phyloP scores from a whole-genome alignment of 2,888 invertebrate species.

The Scelioninae gen. 2 region DNA sequence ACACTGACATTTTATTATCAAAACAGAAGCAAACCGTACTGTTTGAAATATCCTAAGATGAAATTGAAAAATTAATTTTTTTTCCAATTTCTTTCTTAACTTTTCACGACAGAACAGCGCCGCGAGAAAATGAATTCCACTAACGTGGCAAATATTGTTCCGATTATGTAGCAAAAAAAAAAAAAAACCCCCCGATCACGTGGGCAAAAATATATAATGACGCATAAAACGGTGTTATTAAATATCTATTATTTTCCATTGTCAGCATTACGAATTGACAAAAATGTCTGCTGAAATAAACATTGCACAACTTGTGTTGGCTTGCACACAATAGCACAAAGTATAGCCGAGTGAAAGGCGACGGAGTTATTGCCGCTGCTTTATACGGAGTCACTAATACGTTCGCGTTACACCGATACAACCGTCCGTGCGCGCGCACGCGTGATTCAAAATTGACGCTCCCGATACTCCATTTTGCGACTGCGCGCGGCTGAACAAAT shows the following conservation, averaged over 20 bases:
- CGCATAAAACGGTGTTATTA: constrained; percentile 20
- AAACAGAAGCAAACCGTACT: no score
- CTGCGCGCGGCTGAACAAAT: background rate
- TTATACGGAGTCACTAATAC: constrained; percentile 37
- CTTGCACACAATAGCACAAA: constrained; percentile 66
- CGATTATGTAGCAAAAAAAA: constrained; percentile 6
- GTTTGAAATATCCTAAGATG: no score
- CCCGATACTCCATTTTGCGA: background rate
- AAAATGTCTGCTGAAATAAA: constrained; percentile 65
- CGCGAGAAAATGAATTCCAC: constrained; percentile 11
- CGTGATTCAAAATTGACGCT: constrained; percentile 8
- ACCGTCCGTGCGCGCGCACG: no score
- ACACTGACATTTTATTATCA: no score
- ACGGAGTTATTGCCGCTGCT: constrained; percentile 60
- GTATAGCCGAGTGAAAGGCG: constrained; percentile 72
- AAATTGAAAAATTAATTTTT: no score
- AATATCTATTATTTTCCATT: constrained; percentile 35
- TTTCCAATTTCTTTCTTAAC: no score
- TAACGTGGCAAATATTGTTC: constrained; percentile 4
- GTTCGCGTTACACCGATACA: constrained; percentile 20
- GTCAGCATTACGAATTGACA: constrained; percentile 11
- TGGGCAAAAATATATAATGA: constrained; percentile 17
- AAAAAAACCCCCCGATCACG: no score
- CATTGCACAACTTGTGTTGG: constrained; percentile 69
- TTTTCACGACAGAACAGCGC: constrained; percentile 9